Percentiles rank a stretch among this genome's conserved stretches.
These are phyloP conservation scores for Zalophus californianus DNA, from an alignment of 2,797 vertebrate species.

Conservation along the genomic window DNA sequence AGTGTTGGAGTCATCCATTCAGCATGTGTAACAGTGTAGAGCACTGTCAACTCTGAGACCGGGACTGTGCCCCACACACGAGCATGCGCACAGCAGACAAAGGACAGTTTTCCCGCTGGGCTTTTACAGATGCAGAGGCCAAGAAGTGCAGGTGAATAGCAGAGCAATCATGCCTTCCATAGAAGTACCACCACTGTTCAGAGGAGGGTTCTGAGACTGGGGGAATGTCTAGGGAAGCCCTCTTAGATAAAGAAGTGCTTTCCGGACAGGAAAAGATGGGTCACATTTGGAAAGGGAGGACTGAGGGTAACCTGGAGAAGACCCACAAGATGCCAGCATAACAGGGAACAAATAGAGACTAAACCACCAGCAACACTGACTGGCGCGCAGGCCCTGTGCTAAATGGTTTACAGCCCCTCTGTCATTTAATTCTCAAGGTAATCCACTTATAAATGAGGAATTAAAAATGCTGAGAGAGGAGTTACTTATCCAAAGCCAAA, in stretches of 20 bases:
- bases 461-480: neutral
- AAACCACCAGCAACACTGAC: neutral
- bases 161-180: neutral
- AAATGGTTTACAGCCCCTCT: neutral
- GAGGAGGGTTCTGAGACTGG: neutral
- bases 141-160: neutral
- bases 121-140: neutral
- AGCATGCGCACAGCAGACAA: neutral
- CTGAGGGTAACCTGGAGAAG: neutral
- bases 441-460: slow-evolving; percentile 27
- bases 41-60: neutral
- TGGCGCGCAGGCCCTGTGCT: neutral
- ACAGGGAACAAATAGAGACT: neutral
- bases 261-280: neutral
- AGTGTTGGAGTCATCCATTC: neutral
- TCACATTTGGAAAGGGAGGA: neutral
- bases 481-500: neutral
- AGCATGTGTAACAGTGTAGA: neutral
- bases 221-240: neutral
- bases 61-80: neutral
- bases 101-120: neutral
- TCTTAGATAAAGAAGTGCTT: neutral
- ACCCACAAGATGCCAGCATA: neutral
- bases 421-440: neutral
- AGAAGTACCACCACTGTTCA: neutral